Base-by-base conservation (phyloP, 2,888 invertebrate species). In the Callosobruchus maculatus region DNA sequence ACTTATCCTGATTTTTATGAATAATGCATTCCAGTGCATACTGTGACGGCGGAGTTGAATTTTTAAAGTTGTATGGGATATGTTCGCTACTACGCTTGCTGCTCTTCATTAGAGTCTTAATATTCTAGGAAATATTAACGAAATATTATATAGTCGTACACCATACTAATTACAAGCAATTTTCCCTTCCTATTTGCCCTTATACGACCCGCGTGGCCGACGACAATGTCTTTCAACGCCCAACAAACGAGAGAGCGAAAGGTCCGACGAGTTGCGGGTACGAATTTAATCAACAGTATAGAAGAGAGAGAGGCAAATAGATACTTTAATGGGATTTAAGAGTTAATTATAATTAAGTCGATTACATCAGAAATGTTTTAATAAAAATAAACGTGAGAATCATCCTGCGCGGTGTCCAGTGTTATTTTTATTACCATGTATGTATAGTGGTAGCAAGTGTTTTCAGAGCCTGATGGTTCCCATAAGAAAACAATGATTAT, bases 331-430 rank as follows among this genome's bases (percentile, higher is more conserved):
- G 49, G 49, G 49, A 49, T 49, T 49, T 49, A 49, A 49, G 49
- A 49, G 49, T 49, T 49, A 49, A 68, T 68, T 75, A 69, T 70
- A 77, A 80, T 78, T 77, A 74, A 77, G 78, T 75, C 73, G 73
- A 77, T 80, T 81, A 78, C 79, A 78, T 81, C 79, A 80, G 72
- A 74, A 75, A 74, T 74, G 71, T 74, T 76, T 76, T 74, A 77
- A 77, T 74, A 74, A 75, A 79, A 77, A 79, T 80, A 75, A 78
- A 80, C 80, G 81, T 81, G 81, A 80, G 81, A 81, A 81, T 77
- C 49, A 49, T 49, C 49, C 49, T 49, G 49, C 49, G 13, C 49
- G 18, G 49, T 49, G 49, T 49, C 72, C 74, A 49, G 49, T 49
- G 49, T 49, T 49, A 49, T 49, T 49, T 49, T 49, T 49, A 49